These are phyloP conservation scores for Varroa destructor DNA, from an alignment of 1,140 invertebrate genomes.

Conservation along the genomic window DNA sequence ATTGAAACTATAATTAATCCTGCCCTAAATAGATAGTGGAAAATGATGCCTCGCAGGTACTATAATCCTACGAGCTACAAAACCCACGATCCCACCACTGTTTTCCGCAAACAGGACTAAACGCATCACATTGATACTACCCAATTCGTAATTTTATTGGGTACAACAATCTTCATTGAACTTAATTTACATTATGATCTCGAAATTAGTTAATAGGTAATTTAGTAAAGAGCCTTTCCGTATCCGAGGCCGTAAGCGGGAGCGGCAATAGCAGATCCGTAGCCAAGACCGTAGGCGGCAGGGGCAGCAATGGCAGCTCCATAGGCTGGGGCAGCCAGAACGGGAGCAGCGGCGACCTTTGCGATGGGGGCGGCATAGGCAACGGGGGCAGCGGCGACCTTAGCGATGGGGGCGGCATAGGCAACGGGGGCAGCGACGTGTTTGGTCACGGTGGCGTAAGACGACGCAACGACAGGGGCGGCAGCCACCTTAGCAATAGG, in stretches of 20 bases:
- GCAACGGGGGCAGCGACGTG: not conserved
- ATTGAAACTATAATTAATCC: no score
- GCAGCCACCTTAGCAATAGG: slow-evolving; percentile 16
- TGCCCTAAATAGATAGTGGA: no score
- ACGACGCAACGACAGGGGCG: slow-evolving; percentile 12
- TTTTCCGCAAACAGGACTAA: no score
- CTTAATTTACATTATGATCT: no score
- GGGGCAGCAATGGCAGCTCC: slow-evolving; percentile 1
- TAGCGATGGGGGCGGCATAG: slow-evolving; percentile 8
- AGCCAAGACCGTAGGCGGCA: slow-evolving; percentile 4
- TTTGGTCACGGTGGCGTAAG: slow-evolving; percentile 8
- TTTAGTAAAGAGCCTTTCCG: not conserved
- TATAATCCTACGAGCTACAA: no score
- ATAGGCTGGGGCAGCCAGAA: slow-evolving; percentile 12
- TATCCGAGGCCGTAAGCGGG: not conserved
- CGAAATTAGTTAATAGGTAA: no score
- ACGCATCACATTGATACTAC: no score
- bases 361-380: not conserved
- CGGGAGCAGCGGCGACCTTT: not conserved
- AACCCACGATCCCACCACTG: no score
- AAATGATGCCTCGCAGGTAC: no score
- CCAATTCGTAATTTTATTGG: no score
- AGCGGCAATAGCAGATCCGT: not conserved
- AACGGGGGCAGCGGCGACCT: slow-evolving; percentile 2
- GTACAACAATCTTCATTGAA: no score